phyloP scores from a whole-genome alignment of 92 coral and sea anemone species.

The Palythoa caribaeorum region DNA sequence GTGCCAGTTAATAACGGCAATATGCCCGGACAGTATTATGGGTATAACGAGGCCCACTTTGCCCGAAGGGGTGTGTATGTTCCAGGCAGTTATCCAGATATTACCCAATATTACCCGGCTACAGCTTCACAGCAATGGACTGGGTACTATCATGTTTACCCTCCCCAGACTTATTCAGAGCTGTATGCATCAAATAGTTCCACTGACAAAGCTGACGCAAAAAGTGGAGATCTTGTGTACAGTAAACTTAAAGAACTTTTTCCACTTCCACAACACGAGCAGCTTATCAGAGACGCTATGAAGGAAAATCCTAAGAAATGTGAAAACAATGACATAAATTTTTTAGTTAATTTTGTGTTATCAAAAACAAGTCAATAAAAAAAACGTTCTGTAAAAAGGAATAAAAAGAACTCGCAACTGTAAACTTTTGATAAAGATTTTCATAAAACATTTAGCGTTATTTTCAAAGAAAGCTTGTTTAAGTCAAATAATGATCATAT shows the following conservation, averaged over 20 bases:
- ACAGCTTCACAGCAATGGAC: constrained; percentile 32
- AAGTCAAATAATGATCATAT: no score
- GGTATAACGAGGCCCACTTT: constrained; percentile 14
- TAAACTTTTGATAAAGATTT: not conserved
- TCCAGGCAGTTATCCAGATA: constrained; percentile 2
- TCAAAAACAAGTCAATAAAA: not conserved
- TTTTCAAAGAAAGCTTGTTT: not conserved
- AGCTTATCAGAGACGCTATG: constrained; percentile 15
- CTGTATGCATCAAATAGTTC: not conserved
- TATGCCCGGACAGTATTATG: not conserved
- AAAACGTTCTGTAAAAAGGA: not conserved
- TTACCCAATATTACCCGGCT: constrained; percentile 25
- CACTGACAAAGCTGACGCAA: not conserved
- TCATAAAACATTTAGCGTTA: not conserved
- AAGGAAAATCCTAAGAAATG: constrained; percentile 13
- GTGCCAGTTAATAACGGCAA: constrained; percentile 7
- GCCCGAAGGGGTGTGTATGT: constrained; percentile 6
- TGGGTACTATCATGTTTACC: constrained; percentile 9
- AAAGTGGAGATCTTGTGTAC: not conserved
- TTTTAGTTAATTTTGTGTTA: not conserved
- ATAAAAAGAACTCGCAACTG: no score
- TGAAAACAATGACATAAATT: not conserved
- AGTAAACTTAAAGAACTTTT: constrained; percentile 15
- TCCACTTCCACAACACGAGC: constrained; percentile 15
- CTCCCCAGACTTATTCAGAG: not conserved